phyloP scores from a whole-genome alignment of 35 echinoderm and acorn worm species.

The Ophiothrix spiculata region DNA sequence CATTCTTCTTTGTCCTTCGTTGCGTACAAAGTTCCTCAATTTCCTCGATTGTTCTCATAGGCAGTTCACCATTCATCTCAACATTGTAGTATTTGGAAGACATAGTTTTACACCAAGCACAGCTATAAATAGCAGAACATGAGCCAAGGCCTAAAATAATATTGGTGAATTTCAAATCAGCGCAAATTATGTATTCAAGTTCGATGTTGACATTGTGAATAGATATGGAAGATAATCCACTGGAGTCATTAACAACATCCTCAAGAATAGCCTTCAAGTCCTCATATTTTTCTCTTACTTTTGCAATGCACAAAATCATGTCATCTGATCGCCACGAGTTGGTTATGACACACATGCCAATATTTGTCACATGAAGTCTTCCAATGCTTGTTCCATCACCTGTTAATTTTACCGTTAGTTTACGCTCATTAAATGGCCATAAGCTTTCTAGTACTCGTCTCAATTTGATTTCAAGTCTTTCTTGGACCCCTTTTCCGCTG shows the following conservation, averaged over 20 bases:
- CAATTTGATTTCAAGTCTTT: slow-evolving; percentile 2
- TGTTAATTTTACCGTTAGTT: slow-evolving; percentile 5
- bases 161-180: slow-evolving; percentile 27
- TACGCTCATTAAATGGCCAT: not conserved
- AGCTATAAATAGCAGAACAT: slow-evolving; percentile 15
- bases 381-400: slow-evolving; percentile 19
- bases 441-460: not conserved
- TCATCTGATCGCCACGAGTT: slow-evolving; percentile 15
- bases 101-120: slow-evolving; percentile 16
- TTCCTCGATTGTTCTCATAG: slow-evolving; percentile 37
- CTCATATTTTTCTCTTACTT: slow-evolving; percentile 12
- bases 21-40: slow-evolving; percentile 14
- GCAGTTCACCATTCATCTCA: not conserved
- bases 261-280: not conserved
- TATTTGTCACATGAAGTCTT: not conserved
- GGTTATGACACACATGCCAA: slow-evolving; percentile 11
- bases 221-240: not conserved
- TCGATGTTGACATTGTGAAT: not conserved
- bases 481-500: not conserved
- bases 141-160: slow-evolving; percentile 13
- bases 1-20: not conserved
- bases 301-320: not conserved
- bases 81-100: not conserved
- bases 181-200: slow-evolving; percentile 17
- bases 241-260: not conserved